Evolutionary conservation across 2,113 vertebrate species (phyloP), one percentile per base, ranked within the genome.

Genomic region (Atractosteus spatula): DNA sequence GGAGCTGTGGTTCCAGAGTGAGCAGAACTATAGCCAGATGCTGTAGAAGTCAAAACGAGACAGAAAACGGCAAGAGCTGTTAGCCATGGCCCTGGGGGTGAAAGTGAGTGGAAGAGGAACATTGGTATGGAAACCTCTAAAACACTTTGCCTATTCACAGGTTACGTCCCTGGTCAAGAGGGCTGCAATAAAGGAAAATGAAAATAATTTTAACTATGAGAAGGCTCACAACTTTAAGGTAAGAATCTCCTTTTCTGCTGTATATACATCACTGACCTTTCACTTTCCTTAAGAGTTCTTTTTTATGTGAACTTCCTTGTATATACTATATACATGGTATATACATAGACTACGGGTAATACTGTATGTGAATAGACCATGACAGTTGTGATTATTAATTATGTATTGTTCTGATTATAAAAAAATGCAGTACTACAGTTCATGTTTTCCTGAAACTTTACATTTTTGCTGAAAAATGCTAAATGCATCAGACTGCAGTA

Each of bases 161-260:
- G 97, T 98, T 85, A 93, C 94, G 29, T 97, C 96, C 66, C 90
- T 96, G 90, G 95, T 95, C 80, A 91, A 94, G 80, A 94, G 93
- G 83, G 93, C 91, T 61, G 93, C 94, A 71, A 88, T 98, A 89
- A 95, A 93, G 55, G 95, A 97, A 70, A 93, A 90, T 0, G 95
- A 97, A 90, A 97, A 94, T 87, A 93, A 94, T 74, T 96, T 91
- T 92, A 95, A 92, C 86, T 99, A 98, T 55, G 96, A 98, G 84
- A 99, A 99, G 92, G 92, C 95, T 76, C 97, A 99, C 89, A 99
- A 98, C 90, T 99, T 99, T 77, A 99, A 99, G 96, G 97, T 99
- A 91, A 96, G 29, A 29, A 2, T 29, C 29, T 29, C 29, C 29
- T 29, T 29, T 29, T 93, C 13, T 3, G 41, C 7, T 47, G 47